These are phyloP conservation scores for Tiaroga cobitis DNA, from an alignment of 2,797 vertebrate genomes.

Conservation along the genomic window DNA sequence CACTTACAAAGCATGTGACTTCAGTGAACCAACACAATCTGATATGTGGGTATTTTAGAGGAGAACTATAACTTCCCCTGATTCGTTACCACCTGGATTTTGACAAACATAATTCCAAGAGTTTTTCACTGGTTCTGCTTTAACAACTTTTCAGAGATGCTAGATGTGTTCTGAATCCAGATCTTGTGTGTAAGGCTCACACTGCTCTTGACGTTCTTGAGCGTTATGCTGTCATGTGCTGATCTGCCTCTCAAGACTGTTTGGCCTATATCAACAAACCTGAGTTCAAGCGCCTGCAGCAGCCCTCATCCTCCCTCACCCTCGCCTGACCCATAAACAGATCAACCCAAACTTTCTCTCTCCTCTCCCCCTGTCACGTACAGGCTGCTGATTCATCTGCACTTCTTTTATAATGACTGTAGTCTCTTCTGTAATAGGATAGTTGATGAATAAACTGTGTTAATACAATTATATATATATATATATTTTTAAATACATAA, in stretches of 20 bases:
- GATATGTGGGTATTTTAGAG: background rate
- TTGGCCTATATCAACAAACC: slow-evolving; percentile 19
- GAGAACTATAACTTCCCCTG: background rate
- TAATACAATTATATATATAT: no score
- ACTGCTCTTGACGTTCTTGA: slow-evolving; percentile 18
- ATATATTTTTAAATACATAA: no score
- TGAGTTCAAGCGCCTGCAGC: slow-evolving; percentile 25
- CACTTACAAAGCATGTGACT: slow-evolving; percentile 1
- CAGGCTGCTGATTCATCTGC: background rate
- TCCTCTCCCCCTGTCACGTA: background rate
- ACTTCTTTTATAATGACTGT: background rate
- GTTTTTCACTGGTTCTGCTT: background rate
- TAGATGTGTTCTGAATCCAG: slow-evolving; percentile 7
- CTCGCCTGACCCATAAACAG: slow-evolving; percentile 32
- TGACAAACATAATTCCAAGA: background rate
- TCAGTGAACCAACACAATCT: background rate
- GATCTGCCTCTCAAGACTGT: slow-evolving; percentile 32
- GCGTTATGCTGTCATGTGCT: slow-evolving; percentile 20
- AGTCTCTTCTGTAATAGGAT: background rate
- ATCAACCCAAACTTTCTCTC: background rate
- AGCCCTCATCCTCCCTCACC: slow-evolving; percentile 10
- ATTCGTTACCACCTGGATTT: background rate
- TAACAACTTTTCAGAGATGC: background rate
- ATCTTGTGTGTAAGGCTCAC: background rate
- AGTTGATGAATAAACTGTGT: background rate